Conservation (phyloP, 2,113 vertebrate genomes). For the Phainopepla nitens region DNA sequence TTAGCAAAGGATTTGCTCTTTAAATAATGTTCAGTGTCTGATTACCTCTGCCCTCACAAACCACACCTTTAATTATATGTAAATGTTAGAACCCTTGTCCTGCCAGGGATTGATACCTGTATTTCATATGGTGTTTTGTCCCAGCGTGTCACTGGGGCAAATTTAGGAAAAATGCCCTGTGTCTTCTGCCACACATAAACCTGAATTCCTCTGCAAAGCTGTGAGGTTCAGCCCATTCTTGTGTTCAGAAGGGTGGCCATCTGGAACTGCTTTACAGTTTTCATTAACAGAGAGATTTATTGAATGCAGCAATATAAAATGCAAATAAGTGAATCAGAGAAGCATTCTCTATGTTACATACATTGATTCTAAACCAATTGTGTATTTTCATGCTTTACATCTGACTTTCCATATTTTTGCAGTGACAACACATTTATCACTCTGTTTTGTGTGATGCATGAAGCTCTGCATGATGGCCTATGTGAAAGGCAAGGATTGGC, state of each 20-base stretch:
- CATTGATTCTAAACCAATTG: neutral
- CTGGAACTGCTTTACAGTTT: constrained; percentile 10
- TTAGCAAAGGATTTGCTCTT: neutral
- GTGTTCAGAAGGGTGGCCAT: neutral
- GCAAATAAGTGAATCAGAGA: neutral
- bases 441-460: neutral
- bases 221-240: neutral
- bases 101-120: neutral
- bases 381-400: neutral
- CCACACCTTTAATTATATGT: neutral
- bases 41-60: neutral
- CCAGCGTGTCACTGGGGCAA: neutral
- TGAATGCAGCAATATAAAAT: neutral
- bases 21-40: neutral
- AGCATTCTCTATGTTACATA: neutral
- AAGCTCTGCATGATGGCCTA: neutral
- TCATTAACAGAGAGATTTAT: constrained; percentile 12
- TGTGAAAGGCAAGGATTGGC: neutral
- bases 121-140: neutral
- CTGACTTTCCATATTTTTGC: neutral
- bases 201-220: neutral
- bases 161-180: neutral
- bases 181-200: neutral
- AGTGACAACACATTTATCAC: neutral
- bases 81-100: neutral